Base-by-base conservation (phyloP, 2,797 vertebrate species). In the Thaleichthys pacificus region DNA sequence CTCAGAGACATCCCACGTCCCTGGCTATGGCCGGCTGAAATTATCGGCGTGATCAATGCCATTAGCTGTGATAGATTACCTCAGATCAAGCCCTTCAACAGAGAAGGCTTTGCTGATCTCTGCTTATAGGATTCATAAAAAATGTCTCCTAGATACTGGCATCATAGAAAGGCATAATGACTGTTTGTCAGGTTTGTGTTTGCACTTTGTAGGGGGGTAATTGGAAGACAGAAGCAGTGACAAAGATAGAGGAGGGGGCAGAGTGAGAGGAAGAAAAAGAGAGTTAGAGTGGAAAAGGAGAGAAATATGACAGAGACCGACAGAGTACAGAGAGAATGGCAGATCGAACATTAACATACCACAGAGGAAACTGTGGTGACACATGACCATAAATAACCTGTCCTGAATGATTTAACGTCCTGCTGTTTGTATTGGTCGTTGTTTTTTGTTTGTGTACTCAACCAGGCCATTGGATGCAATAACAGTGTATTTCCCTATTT, bases 11-110 rank as follows among this genome's bases (percentile, higher is more conserved):
- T 26, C 38, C 63, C 61, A 51, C 47, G 32, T 76, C 54, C 61
- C 51, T 72, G 51, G 70, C 61, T 70, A 56, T 77, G 74, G 78
- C 26, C 56, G 66, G 35, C 26, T 63, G 64, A 54, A 78, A 74
- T 66, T 58, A 61, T 61, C 28, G 38, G 42, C 38, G 58, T 64
- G 60, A 78, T 78, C 76, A 68, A 74, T 71, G 66, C 62, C 38
- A 57, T 74, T 69, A 70, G 32, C 11, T 58, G 51, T 68, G 62
- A 74, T 70, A 60, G 72, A 74, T 62, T 68, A 61, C 67, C 47
- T 32, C 61, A 67, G 57, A 78, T 66, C 60, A 67, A 61, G n/a
- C 35, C 76, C 60, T 65, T 78, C 32, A 70, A 49, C 42, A n/a
- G 24, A 67, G 32, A 54, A 64, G 30, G 56, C 69, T 63, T 57